Evolutionary conservation across 2,797 vertebrate species (phyloP).

Genomic region (Helostoma temminkii): DNA sequence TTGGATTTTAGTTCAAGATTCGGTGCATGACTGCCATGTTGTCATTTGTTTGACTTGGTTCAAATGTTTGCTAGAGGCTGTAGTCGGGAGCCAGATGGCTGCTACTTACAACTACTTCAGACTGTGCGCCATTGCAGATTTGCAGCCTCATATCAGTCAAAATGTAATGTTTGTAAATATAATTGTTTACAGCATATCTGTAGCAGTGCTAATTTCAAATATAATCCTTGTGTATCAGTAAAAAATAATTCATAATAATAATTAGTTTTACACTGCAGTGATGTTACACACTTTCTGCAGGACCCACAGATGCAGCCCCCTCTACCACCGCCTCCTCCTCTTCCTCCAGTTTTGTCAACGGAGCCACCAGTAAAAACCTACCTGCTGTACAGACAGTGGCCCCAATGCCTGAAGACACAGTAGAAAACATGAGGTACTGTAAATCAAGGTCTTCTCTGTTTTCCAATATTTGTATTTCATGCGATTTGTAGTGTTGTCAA

Average conservation of each 20-base stretch:
- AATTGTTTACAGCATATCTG: background rate
- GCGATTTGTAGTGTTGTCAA: too few relatives aligned
- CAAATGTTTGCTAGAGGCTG: constrained; percentile 32
- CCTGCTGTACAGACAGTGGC: constrained; percentile 97
- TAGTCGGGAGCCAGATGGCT: constrained; percentile 17
- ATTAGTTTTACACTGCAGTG: background rate
- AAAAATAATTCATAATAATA: background rate
- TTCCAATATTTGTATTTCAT: background rate
- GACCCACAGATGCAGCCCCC: constrained; percentile 92
- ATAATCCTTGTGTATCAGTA: too few relatives aligned
- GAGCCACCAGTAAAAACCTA: constrained; percentile 97
- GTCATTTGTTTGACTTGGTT: constrained; percentile 42
- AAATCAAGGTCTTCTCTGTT: background rate
- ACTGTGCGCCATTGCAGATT: background rate
- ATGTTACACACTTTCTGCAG: constrained; percentile 74
- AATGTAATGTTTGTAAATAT: background rate
- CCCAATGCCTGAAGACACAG: constrained; percentile 97
- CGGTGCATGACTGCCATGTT: constrained; percentile 20
- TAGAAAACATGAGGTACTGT: constrained; percentile 94
- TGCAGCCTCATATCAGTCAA: constrained; percentile 1
- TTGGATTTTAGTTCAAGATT: constrained; percentile 30
- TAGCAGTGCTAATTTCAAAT: background rate
- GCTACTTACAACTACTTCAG: constrained; percentile 6
- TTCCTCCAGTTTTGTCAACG: constrained; percentile 95
- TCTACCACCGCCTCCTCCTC: constrained; percentile 93